Evolutionary conservation across 2,113 vertebrate genomes (phyloP).

Genomic region (Pycnonotus jocosus): DNA sequence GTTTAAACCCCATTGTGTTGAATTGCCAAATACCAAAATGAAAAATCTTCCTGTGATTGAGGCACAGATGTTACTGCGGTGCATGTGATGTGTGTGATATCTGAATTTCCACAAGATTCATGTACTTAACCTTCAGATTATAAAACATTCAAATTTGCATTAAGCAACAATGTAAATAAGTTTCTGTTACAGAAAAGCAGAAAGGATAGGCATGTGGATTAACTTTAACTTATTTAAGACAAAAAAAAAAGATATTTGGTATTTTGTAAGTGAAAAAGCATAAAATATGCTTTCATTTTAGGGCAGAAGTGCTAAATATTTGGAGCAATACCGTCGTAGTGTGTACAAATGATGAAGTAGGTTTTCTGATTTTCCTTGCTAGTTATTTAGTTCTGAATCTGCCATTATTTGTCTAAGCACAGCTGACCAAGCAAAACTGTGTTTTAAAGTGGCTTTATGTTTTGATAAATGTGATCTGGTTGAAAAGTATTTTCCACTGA

Average conservation of each 20-base stretch:
- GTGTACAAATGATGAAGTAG: slow-evolving; percentile 74
- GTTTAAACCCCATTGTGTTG: slow-evolving; percentile 30
- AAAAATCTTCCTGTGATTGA: slow-evolving; percentile 30
- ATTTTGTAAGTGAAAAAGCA: slow-evolving; percentile 47
- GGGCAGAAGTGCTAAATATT: slow-evolving; percentile 76
- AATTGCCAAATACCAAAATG: slow-evolving; percentile 40
- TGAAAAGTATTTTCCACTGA: slow-evolving; percentile 87
- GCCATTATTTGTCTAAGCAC: slow-evolving; percentile 87
- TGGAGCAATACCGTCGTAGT: slow-evolving; percentile 70
- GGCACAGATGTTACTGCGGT: slow-evolving; percentile 21
- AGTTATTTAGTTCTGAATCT: slow-evolving; percentile 85
- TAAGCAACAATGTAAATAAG: slow-evolving; percentile 45
- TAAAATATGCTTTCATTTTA: slow-evolving; percentile 63
- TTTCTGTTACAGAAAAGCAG: slow-evolving; percentile 25
- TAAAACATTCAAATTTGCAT: slow-evolving; percentile 45
- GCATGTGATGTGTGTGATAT: background rate
- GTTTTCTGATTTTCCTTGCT: slow-evolving; percentile 80
- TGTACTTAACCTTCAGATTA: slow-evolving; percentile 55
- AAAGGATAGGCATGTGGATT: background rate
- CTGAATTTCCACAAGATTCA: slow-evolving; percentile 47
- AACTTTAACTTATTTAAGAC: background rate
- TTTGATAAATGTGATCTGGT: slow-evolving; percentile 90
- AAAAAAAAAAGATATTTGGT: background rate
- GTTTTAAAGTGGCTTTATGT: slow-evolving; percentile 89
- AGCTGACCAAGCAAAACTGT: slow-evolving; percentile 88